These are phyloP conservation scores for Heliconius hewitsoni DNA, from an alignment of 1,140 invertebrate genomes.

Conservation along the genomic window DNA sequence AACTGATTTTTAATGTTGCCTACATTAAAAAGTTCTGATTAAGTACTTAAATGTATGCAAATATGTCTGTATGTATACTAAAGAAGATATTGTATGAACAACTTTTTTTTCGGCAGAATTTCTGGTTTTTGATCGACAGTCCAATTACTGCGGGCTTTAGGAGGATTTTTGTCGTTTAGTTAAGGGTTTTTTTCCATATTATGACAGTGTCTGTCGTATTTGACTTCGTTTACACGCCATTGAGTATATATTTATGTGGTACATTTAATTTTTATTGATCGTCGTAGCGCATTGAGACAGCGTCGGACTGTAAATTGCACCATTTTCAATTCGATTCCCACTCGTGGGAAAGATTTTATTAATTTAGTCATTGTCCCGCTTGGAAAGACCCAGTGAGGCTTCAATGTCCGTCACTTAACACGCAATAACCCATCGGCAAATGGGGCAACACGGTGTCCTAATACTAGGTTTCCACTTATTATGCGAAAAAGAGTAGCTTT, in stretches of 20 bases:
- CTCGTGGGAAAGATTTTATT: too few relatives aligned
- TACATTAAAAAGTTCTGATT: conserved; percentile 48
- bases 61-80: background rate
- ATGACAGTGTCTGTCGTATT: background rate
- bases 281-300: too few relatives aligned
- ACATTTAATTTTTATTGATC: background rate
- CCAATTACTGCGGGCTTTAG: background rate
- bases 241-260: background rate
- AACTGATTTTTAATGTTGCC: conserved; percentile 69
- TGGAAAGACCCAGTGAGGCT: too few relatives aligned
- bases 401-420: too few relatives aligned
- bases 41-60: conserved; percentile 18
- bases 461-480: too few relatives aligned
- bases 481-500: too few relatives aligned
- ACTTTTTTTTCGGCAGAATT: conserved; percentile 2
- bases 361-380: too few relatives aligned
- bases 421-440: too few relatives aligned
- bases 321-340: too few relatives aligned
- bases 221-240: conserved; percentile 1
- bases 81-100: conserved; percentile 7
- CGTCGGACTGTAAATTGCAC: too few relatives aligned
- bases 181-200: background rate
- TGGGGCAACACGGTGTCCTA: too few relatives aligned
- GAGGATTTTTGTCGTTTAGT: conserved; percentile 6
- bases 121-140: conserved; percentile 14